These are phyloP conservation scores for Drosophila suboccidentalis DNA, from an alignment of 2,888 invertebrate genomes.

Conservation along the genomic window DNA sequence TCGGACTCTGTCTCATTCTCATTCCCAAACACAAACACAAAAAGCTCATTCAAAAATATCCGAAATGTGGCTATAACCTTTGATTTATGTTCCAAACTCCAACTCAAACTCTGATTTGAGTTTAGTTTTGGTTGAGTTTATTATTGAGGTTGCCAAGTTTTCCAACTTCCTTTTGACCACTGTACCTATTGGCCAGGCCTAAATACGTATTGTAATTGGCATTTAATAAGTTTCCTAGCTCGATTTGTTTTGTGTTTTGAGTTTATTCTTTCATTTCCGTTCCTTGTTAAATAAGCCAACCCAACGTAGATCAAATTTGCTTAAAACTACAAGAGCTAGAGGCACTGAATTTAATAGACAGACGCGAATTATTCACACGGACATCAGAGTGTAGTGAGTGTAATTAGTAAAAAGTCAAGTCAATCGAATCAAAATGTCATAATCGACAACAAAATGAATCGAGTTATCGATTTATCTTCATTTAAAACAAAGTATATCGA, in stretches of 20 bases:
- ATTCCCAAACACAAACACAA: background rate
- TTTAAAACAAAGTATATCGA: too few species aligned
- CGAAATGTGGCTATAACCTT: constrained; percentile 3
- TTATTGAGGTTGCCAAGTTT: background rate
- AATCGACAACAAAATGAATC: too few species aligned
- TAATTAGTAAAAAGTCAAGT: too few species aligned
- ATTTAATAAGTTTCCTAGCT: constrained; percentile 26
- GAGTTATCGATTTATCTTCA: too few species aligned
- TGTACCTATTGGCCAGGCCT: constrained; percentile 22
- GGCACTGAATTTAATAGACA: too few species aligned
- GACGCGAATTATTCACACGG: too few species aligned
- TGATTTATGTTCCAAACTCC: constrained; percentile 2
- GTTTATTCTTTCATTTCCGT: background rate
- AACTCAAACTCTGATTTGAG: background rate
- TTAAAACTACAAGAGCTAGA: too few species aligned
- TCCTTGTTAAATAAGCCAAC: too few species aligned
- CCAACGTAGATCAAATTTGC: too few species aligned
- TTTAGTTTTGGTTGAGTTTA: background rate
- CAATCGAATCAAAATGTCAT: too few species aligned
- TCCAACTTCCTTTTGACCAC: constrained; percentile 23
- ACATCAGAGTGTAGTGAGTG: too few species aligned
- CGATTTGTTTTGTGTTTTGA: background rate
- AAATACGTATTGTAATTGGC: constrained; percentile 50
- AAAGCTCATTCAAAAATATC: constrained; percentile 48
- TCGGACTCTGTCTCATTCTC: too few species aligned